Percentiles rank a stretch among this genome's conserved stretches.
These are phyloP conservation scores for Cichlasoma orientale DNA, from an alignment of 2,797 vertebrate species.

Conservation along the genomic window DNA sequence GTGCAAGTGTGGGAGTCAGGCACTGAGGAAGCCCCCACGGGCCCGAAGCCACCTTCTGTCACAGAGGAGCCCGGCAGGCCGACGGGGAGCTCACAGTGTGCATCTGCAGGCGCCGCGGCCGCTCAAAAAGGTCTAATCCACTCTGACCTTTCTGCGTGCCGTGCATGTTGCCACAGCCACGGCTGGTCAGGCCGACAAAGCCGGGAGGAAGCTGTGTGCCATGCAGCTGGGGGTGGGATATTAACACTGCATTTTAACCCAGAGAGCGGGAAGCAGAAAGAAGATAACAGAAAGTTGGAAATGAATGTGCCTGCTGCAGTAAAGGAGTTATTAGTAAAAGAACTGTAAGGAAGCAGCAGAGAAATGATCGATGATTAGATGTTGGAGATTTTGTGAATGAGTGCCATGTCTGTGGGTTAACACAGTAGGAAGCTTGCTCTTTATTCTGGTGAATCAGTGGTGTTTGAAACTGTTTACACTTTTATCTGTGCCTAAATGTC, in stretches of 20 bases:
- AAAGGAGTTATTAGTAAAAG: neutral
- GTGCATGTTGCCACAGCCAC: slow-evolving; percentile 1
- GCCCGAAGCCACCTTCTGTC: slow-evolving; percentile 42
- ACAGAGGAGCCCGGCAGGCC: neutral
- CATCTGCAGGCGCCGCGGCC: slow-evolving; percentile 17
- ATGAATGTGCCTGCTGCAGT: neutral
- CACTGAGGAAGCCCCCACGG: neutral
- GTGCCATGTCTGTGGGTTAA: no score
- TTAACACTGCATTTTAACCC: slow-evolving; percentile 12
- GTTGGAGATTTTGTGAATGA: neutral
- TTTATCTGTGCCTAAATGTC: no score
- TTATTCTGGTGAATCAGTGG: no score
- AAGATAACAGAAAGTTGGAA: neutral
- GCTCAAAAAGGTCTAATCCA: slow-evolving; percentile 41
- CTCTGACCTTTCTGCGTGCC: slow-evolving; percentile 56
- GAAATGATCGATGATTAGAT: neutral
- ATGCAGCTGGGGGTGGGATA: neutral
- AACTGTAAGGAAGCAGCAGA: neutral
- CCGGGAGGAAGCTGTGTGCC: slow-evolving; percentile 8
- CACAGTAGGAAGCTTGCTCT: no score
- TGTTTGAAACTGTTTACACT: neutral
- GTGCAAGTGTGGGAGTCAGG: neutral
- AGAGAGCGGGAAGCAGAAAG: neutral
- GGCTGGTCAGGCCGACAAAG: slow-evolving; percentile 20
- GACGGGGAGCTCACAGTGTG: slow-evolving; percentile 28